Evolutionary conservation across 2,888 invertebrate genomes (phyloP).

Genomic region (Holacanthella duospinosa): DNA sequence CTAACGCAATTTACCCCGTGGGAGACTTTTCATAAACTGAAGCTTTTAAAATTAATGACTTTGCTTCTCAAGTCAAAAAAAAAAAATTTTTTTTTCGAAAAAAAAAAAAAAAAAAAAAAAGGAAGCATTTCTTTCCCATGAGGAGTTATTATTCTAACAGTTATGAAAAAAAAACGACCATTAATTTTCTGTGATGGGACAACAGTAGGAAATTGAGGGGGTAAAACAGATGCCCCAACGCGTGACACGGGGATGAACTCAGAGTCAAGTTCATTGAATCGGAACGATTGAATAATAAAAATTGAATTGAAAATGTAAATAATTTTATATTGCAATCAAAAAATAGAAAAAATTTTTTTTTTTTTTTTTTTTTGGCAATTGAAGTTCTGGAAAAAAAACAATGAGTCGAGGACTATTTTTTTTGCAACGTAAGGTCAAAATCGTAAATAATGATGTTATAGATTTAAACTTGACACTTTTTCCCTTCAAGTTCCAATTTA

Average conservation of each 20-base stretch:
- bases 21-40: too few relatives aligned
- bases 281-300: neutral
- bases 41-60: too few relatives aligned
- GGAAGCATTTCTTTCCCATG: too few relatives aligned
- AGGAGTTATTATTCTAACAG: too few relatives aligned
- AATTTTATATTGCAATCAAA: too few relatives aligned
- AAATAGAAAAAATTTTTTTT: neutral
- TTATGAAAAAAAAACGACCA: neutral
- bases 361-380: neutral
- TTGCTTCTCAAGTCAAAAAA: too few relatives aligned
- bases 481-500: neutral
- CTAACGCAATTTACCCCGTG: too few relatives aligned
- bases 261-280: neutral
- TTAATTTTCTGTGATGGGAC: neutral
- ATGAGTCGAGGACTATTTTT: neutral
- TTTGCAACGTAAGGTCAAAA: neutral
- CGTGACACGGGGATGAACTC: neutral
- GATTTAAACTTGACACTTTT: neutral
- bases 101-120: too few relatives aligned
- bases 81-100: too few relatives aligned
- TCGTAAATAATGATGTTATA: neutral
- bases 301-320: neutral
- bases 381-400: neutral
- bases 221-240: neutral
- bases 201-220: neutral